Conservation (phyloP, 2,797 vertebrate genomes). For the Miichthys miiuy region DNA sequence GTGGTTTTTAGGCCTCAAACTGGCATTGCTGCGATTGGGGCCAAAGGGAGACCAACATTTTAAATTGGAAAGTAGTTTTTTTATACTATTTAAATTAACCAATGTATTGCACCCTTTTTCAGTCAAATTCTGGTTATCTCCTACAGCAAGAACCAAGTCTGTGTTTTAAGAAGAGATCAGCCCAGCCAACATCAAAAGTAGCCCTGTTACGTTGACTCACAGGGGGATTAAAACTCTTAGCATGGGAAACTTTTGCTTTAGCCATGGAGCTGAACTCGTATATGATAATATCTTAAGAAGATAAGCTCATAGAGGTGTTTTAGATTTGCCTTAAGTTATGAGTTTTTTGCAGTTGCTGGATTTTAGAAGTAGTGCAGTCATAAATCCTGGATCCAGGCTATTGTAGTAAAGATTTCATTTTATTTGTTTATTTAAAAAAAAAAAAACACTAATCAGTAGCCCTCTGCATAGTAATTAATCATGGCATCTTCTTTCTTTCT, state of each 20-base stretch:
- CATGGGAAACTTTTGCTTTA: not conserved
- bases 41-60: not conserved
- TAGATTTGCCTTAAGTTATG: not conserved
- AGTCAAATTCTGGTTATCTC: not conserved
- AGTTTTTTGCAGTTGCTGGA: not conserved
- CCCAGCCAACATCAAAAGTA: not conserved
- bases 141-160: not conserved
- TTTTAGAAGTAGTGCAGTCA: too few species aligned
- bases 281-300: not conserved
- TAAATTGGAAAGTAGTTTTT: not conserved
- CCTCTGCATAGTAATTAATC: not conserved
- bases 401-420: not conserved
- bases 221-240: conserved; percentile 4
- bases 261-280: not conserved
- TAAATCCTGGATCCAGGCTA: not conserved
- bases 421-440: not conserved
- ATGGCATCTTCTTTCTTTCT: too few species aligned
- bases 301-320: not conserved
- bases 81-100: not conserved
- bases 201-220: not conserved
- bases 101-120: not conserved
- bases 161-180: not conserved
- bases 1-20: conserved; percentile 39
- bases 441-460: not conserved
- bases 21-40: not conserved